phyloP scores from a whole-genome alignment of 37 sponge, comb jelly and placozoan species.

The Crambe crambe region DNA sequence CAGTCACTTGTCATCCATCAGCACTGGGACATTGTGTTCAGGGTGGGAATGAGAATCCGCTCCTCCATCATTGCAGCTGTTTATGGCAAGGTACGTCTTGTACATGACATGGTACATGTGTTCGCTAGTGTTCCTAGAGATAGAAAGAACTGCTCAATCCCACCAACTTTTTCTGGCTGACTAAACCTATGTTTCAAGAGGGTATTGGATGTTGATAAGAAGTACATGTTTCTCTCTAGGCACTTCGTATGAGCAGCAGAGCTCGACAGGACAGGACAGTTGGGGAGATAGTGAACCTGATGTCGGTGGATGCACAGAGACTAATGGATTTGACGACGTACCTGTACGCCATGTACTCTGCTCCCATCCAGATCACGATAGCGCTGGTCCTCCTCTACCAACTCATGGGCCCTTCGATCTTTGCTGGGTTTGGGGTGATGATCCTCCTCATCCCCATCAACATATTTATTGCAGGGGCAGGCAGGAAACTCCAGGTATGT shows the following conservation, averaged over 20 bases:
- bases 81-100: slow-evolving; percentile 79
- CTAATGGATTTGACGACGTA: slow-evolving; percentile 91
- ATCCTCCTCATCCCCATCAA: slow-evolving; percentile 90
- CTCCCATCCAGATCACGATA: slow-evolving; percentile 88
- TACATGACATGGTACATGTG: too few species aligned
- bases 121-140: background rate
- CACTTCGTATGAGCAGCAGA: slow-evolving; percentile 77
- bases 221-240: slow-evolving; percentile 40
- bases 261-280: slow-evolving; percentile 73
- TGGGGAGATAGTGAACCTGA: slow-evolving; percentile 98
- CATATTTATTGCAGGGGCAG: slow-evolving; percentile 32
- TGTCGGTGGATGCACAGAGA: slow-evolving; percentile 97
- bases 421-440: slow-evolving; percentile 92
- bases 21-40: slow-evolving; percentile 77
- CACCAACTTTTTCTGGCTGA: too few species aligned
- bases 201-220: too few species aligned
- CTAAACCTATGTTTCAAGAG: too few species aligned
- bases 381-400: slow-evolving; percentile 83
- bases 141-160: background rate
- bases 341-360: slow-evolving; percentile 91
- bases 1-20: slow-evolving; percentile 86
- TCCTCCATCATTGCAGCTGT: slow-evolving; percentile 72
- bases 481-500: slow-evolving; percentile 50
- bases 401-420: slow-evolving; percentile 84
- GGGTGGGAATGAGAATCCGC: slow-evolving; percentile 72